Evolutionary conservation across 2,797 vertebrate species (phyloP).

Genomic region (Spea hammondii): DNA sequence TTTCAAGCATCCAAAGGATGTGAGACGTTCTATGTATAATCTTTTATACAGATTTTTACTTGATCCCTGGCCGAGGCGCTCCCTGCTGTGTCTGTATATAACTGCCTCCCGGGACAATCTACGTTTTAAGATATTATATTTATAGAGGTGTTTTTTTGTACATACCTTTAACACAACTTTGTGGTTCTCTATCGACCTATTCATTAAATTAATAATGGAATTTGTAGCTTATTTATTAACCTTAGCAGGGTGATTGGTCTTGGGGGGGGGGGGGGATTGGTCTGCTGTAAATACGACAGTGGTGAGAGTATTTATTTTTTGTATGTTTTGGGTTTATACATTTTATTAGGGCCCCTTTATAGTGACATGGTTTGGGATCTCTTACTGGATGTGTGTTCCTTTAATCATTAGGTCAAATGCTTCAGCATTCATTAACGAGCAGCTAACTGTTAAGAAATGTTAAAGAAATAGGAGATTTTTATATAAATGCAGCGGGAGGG

Average conservation of each 20-base stretch:
- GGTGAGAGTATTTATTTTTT: conserved; percentile 78
- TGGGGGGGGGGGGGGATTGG: conserved; percentile 34
- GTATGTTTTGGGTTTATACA: conserved; percentile 66
- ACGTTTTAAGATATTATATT: conserved; percentile 71
- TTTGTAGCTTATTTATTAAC: conserved; percentile 80
- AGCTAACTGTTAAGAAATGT: too few species aligned
- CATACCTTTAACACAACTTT: conserved; percentile 73
- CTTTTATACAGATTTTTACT: conserved; percentile 81
- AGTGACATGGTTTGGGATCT: background rate
- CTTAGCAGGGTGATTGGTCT: conserved; percentile 28
- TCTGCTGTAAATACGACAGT: conserved; percentile 72
- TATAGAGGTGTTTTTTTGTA: conserved; percentile 70
- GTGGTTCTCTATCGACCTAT: conserved; percentile 78
- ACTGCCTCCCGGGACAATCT: conserved; percentile 62
- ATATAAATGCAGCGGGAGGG: too few species aligned
- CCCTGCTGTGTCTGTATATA: conserved; percentile 61
- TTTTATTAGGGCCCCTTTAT: conserved; percentile 31
- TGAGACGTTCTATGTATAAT: conserved; percentile 81
- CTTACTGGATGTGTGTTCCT: background rate
- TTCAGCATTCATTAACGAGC: background rate
- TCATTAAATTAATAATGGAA: conserved; percentile 63
- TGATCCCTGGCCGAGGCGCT: conserved; percentile 60
- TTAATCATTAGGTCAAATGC: background rate
- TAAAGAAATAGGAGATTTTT: too few species aligned
- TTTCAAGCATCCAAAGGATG: conserved; percentile 83